These are phyloP conservation scores for Caenorhabditis sp. DNA, from an alignment of 2,888 invertebrate species.

Conservation along the genomic window DNA sequence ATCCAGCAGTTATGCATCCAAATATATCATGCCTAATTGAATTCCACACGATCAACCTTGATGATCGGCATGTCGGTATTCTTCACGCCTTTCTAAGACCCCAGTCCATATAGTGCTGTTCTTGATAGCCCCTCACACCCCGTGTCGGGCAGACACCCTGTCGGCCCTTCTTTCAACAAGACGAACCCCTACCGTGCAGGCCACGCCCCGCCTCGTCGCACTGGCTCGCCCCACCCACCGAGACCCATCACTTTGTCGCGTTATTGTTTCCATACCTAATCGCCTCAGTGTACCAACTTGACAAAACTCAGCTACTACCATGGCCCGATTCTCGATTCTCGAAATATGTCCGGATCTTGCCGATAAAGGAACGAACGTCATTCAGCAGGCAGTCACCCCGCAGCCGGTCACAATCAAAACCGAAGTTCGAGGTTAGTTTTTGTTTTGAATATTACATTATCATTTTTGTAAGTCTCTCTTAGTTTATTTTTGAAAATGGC, in stretches of 20 bases:
- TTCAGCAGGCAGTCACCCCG: background rate
- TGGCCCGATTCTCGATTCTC: slow-evolving; percentile 66
- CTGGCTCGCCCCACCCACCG: slow-evolving; percentile 41
- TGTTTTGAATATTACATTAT: too few species aligned
- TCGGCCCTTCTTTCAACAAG: slow-evolving; percentile 22
- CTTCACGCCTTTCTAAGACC: too few species aligned
- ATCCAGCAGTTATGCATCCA: too few species aligned
- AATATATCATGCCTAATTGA: too few species aligned
- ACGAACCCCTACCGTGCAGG: slow-evolving; percentile 34
- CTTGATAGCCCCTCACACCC: too few species aligned
- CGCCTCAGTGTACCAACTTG: slow-evolving; percentile 53
- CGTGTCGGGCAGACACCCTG: too few species aligned
- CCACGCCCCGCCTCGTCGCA: slow-evolving; percentile 29
- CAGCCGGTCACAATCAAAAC: too few species aligned
- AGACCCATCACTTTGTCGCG: slow-evolving; percentile 49
- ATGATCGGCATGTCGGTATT: too few species aligned
- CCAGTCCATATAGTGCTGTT: too few species aligned
- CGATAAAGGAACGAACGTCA: slow-evolving; percentile 3
- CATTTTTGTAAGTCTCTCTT: too few species aligned
- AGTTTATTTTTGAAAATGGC: too few species aligned
- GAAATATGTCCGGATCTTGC: slow-evolving; percentile 67
- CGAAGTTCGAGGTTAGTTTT: slow-evolving; percentile 22
- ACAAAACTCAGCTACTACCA: slow-evolving; percentile 32
- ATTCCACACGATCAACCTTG: too few species aligned
- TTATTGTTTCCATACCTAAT: slow-evolving; percentile 58